phyloP scores from a whole-genome alignment of 2,888 invertebrate genomes.

The Notodonta ziczac region DNA sequence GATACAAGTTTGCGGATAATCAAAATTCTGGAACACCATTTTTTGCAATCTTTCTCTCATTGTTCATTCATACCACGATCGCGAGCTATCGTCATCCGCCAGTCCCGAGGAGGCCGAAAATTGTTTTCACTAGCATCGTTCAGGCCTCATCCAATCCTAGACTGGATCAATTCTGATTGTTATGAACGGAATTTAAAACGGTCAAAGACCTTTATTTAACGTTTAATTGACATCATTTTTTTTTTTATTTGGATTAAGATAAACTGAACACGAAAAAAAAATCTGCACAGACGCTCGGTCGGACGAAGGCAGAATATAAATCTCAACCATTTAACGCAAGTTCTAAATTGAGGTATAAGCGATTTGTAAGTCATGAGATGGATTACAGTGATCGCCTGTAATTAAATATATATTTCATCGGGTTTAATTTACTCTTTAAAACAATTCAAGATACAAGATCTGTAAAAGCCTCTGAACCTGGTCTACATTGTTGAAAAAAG shows the following conservation, averaged over 20 bases:
- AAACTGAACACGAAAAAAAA: slow-evolving; percentile 19
- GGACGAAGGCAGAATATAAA: slow-evolving; percentile 26
- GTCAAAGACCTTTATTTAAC: slow-evolving; percentile 17
- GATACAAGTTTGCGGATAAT: slow-evolving; percentile 3
- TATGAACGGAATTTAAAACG: slow-evolving; percentile 34
- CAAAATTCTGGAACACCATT: slow-evolving; percentile 15
- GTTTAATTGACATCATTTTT: slow-evolving; percentile 13
- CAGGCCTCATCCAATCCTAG: slow-evolving; percentile 45
- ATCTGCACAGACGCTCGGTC: slow-evolving; percentile 13
- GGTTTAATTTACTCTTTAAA: neutral
- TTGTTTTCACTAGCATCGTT: slow-evolving; percentile 52
- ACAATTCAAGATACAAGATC: too few relatives aligned
- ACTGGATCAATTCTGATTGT: slow-evolving; percentile 45
- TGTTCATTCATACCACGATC: slow-evolving; percentile 47
- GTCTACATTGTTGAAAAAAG: too few relatives aligned
- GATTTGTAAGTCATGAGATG: neutral
- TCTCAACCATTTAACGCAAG: slow-evolving; percentile 9
- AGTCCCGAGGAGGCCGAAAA: slow-evolving; percentile 27
- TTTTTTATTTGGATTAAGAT: slow-evolving; percentile 24
- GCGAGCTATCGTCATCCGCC: slow-evolving; percentile 36
- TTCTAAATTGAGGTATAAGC: neutral
- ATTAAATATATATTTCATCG: neutral
- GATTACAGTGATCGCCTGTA: neutral
- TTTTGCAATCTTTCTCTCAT: slow-evolving; percentile 31
- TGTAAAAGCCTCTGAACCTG: too few relatives aligned